Evolutionary conservation across 2,797 vertebrate genomes (phyloP).

Genomic region (Mastacembelus armatus): DNA sequence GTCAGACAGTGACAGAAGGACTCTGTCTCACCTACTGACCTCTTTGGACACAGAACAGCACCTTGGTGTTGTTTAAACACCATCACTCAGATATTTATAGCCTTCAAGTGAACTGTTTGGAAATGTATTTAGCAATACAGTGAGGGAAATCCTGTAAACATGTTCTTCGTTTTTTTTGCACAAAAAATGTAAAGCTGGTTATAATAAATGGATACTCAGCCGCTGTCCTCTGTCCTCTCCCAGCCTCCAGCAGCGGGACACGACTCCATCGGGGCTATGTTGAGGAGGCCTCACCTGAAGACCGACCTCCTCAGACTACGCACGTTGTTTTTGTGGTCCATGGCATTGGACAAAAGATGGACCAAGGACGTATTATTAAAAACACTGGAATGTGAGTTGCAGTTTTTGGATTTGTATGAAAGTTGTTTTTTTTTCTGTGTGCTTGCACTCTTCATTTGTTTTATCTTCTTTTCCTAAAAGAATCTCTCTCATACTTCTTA

Average conservation of each 20-base stretch:
- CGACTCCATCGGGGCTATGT: constrained; percentile 97
- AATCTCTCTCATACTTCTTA: constrained; percentile 3
- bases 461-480: not conserved
- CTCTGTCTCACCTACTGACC: constrained; percentile 60
- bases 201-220: not conserved
- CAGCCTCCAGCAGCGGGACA: constrained; percentile 98
- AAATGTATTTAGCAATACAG: not conserved
- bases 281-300: constrained; percentile 95
- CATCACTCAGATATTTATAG: constrained; percentile 35
- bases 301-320: constrained; percentile 94
- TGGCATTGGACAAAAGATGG: constrained; percentile 99
- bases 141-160: not conserved
- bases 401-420: not conserved
- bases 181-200: not conserved
- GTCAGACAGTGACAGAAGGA: constrained; percentile 21
- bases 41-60: constrained; percentile 37
- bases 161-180: not conserved
- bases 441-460: too few species aligned
- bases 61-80: constrained; percentile 24
- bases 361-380: constrained; percentile 98
- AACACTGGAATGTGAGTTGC: constrained; percentile 97
- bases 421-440: not conserved
- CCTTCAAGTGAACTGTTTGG: not conserved
- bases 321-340: constrained; percentile 98
- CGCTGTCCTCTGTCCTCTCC: constrained; percentile 11